Evolutionary conservation across 2,888 invertebrate species (phyloP).

Genomic region (Amblyteles armatorius): DNA sequence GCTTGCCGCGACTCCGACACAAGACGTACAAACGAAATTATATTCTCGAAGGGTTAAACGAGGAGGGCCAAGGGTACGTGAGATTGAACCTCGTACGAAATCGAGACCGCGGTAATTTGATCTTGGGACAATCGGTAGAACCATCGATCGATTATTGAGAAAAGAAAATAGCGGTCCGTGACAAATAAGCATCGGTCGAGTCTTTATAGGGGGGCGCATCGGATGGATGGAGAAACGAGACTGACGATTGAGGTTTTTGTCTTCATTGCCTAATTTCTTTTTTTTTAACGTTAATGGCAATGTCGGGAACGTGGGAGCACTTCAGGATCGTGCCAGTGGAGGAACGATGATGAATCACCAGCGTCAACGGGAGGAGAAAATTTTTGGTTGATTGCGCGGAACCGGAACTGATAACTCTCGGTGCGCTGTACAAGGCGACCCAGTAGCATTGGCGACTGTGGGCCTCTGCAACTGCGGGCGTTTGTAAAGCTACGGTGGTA

Average conservation of each 20-base stretch:
- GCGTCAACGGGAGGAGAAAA: neutral
- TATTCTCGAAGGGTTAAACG: conserved; percentile 10
- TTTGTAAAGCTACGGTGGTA: conserved; percentile 38
- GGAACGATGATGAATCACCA: neutral
- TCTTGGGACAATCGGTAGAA: neutral
- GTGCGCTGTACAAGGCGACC: neutral
- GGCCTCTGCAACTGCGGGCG: conserved; percentile 36
- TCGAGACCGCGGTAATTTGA: neutral
- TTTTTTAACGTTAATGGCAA: neutral
- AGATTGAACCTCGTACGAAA: neutral
- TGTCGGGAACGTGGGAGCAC: neutral
- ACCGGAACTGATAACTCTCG: conserved; percentile 9
- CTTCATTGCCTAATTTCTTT: neutral
- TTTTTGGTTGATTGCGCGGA: neutral
- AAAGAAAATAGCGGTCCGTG: too few relatives aligned
- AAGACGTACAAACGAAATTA: conserved; percentile 15
- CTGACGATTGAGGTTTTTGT: neutral
- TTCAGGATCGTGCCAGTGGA: neutral
- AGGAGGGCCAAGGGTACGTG: neutral
- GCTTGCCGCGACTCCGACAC: neutral
- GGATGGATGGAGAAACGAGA: neutral
- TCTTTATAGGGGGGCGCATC: neutral
- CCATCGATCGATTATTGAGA: too few relatives aligned
- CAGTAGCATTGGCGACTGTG: conserved; percentile 15
- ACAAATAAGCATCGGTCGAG: neutral